Evolutionary conservation across 2,113 vertebrate genomes (phyloP).

Genomic region (Vulpes vulpes): DNA sequence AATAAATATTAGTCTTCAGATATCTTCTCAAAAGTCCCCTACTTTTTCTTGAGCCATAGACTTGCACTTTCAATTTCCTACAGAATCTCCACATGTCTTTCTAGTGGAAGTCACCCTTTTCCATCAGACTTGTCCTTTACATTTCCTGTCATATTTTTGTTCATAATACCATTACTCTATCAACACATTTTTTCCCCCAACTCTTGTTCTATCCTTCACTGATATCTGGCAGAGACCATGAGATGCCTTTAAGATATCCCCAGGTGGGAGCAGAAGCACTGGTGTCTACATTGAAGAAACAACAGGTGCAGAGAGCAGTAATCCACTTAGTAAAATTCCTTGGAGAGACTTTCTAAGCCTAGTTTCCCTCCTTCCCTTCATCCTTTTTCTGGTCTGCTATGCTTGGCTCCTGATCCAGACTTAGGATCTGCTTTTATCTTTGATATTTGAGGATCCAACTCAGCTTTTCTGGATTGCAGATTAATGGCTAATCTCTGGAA

Average conservation of each 20-base stretch:
- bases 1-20: neutral
- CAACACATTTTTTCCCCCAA: neutral
- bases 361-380: neutral
- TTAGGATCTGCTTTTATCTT: slow-evolving; percentile 26
- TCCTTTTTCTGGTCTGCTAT: neutral
- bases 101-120: neutral
- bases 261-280: neutral
- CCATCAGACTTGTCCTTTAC: neutral
- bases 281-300: neutral
- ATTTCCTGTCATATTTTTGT: neutral
- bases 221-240: neutral
- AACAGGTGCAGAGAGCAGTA: neutral
- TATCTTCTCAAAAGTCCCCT: neutral
- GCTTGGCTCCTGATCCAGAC: neutral
- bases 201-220: neutral
- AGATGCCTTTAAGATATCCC: neutral
- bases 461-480: slow-evolving; percentile 9
- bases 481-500: slow-evolving; percentile 43
- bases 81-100: neutral
- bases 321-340: neutral
- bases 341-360: neutral
- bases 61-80: neutral
- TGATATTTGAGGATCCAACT: neutral
- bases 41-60: neutral
- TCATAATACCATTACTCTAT: neutral